Evolutionary conservation across 1,140 invertebrate species (phyloP).

Genomic region (Pissodes strobi): DNA sequence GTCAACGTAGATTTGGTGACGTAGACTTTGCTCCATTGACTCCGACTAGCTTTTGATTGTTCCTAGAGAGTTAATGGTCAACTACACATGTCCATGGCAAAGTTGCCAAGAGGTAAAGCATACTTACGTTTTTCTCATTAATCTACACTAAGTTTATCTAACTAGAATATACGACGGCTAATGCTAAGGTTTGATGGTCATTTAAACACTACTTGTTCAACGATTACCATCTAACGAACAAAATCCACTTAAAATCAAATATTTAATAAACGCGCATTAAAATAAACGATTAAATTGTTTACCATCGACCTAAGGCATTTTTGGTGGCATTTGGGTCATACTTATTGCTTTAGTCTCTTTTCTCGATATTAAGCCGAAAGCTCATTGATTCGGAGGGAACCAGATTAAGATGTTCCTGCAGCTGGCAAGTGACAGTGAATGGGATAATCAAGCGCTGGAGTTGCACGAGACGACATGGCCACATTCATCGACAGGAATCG

Average conservation of each 20-base stretch:
- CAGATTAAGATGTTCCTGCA: too few relatives aligned
- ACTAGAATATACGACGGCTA: background rate
- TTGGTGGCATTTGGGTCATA: slow-evolving; percentile 10
- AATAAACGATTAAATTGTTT: background rate
- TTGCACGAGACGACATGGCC: background rate
- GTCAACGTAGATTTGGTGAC: too few relatives aligned
- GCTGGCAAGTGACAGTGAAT: too few relatives aligned
- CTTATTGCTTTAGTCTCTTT: background rate
- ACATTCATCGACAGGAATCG: background rate
- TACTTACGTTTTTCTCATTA: too few relatives aligned
- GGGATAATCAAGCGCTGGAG: background rate
- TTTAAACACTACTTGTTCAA: background rate
- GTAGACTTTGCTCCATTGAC: slow-evolving; percentile 12
- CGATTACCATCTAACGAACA: background rate
- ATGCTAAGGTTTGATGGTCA: background rate
- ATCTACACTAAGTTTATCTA: too few relatives aligned
- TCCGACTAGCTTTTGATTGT: too few relatives aligned
- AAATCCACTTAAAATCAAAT: background rate
- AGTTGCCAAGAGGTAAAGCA: too few relatives aligned
- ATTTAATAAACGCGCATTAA: background rate
- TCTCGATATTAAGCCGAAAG: too few relatives aligned
- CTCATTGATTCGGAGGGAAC: too few relatives aligned
- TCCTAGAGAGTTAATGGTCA: too few relatives aligned
- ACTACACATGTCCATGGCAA: too few relatives aligned
- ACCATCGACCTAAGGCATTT: slow-evolving; percentile 13